phyloP scores from a whole-genome alignment of 2,888 invertebrate species.

The Bugulina stolonifera region DNA sequence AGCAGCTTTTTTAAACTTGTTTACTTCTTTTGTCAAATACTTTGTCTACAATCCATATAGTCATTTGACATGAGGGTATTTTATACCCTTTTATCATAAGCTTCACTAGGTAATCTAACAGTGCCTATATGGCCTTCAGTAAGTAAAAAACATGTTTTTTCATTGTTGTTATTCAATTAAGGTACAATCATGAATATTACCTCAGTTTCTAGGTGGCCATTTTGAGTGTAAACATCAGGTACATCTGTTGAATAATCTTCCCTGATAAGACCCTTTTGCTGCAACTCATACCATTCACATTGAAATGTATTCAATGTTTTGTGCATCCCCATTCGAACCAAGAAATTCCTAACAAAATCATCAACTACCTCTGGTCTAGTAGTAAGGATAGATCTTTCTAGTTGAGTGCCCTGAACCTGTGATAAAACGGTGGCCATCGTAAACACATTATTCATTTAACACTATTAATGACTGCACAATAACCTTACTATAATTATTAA shows the following conservation, averaged over 20 bases:
- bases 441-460: too few species aligned
- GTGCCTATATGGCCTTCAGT: too few species aligned
- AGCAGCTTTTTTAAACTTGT: conserved; percentile 48
- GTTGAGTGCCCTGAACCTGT: conserved; percentile 30
- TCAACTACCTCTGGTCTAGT: conserved; percentile 49
- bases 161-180: too few species aligned
- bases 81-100: too few species aligned
- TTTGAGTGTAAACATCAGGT: conserved; percentile 49
- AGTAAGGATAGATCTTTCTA: conserved; percentile 31
- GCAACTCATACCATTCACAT: conserved; percentile 53
- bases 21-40: conserved; percentile 43
- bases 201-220: conserved; percentile 48
- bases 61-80: too few species aligned
- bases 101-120: too few species aligned
- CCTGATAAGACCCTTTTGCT: conserved; percentile 46
- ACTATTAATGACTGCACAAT: too few species aligned
- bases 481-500: too few species aligned
- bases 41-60: conserved; percentile 30
- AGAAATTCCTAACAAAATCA: conserved; percentile 53
- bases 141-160: too few species aligned
- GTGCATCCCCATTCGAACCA: conserved; percentile 50
- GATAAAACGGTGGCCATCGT: background rate
- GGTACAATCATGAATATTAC: conserved; percentile 34
- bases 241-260: conserved; percentile 45
- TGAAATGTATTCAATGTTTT: conserved; percentile 52